Conservation (phyloP, 2,888 invertebrate genomes). For the Boloria euphrosyne region DNA sequence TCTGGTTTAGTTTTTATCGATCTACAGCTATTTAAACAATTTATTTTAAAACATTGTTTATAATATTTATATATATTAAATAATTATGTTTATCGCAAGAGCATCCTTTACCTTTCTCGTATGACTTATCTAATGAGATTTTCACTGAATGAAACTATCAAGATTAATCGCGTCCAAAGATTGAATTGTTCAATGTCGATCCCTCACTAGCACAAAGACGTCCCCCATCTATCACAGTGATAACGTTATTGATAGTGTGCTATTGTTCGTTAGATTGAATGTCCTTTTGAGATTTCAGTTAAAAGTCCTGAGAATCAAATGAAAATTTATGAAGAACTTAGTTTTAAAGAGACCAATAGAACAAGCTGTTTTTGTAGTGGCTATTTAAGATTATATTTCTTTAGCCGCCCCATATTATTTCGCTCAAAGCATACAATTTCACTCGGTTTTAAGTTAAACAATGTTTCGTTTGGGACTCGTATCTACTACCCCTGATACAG, state of each 20-base stretch:
- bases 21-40: no score
- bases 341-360: background rate
- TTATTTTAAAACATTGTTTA: no score
- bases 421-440: no score
- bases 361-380: background rate
- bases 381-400: background rate
- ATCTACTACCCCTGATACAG: no score
- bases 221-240: slow-evolving; percentile 57
- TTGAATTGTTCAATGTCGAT: slow-evolving; percentile 48
- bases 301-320: background rate
- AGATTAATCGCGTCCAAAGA: slow-evolving; percentile 38
- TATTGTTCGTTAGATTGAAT: slow-evolving; percentile 32
- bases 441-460: no score
- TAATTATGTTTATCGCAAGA: background rate
- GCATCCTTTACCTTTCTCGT: slow-evolving; percentile 4
- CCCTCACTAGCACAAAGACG: slow-evolving; percentile 58
- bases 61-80: no score
- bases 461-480: no score
- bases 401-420: background rate
- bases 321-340: background rate
- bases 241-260: slow-evolving; percentile 55
- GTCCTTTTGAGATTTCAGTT: slow-evolving; percentile 19
- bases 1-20: no score
- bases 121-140: slow-evolving; percentile 19
- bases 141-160: slow-evolving; percentile 23